Base-by-base conservation (phyloP, 2,888 invertebrate genomes). In the Platynereis dumerilii region DNA sequence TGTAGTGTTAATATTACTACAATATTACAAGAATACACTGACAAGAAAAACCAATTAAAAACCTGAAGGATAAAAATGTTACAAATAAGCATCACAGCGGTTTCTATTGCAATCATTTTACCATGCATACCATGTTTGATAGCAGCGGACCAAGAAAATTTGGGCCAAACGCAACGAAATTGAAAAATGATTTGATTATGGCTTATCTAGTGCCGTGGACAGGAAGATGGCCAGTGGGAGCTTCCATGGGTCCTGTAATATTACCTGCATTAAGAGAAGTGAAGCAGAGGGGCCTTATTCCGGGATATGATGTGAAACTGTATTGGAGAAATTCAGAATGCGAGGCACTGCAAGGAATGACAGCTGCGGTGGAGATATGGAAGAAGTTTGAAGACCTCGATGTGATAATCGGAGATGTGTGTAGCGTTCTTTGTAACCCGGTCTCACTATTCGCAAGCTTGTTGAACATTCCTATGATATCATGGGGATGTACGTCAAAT, bases 201-300 rank as follows among this genome's bases (percentile, higher is more conserved):
- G 48, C 48, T 3, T 48, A 48, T n/a, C 48, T 48, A 22, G n/a
- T 48, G n/a, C 48, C 48, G 10, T 48, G 48, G 48, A 22, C n/a
- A 5, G 20, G 48, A 5, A 3, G 48, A 5, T 48, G 48, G 48
- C 48, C 48, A 20, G 17, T 48, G 7, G 48, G 48, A 3, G 7
- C n/a, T 3, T 5, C n/a, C 7, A 48, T 48, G 48, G 48, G 48
- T 5, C 22, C 48, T n/a, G 48, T n/a, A n/a, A 22, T 48, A n/a
- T 5, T 22, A n/a, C 20, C 22, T n/a, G 48, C 20, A n/a, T 20
- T 48, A n/a, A 48, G 17, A 5, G 48, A 5, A 22, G 48, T 48
- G n/a, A 20, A 48, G 7, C 3, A n/a, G n/a, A 5, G 7, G n/a
- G 20, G 22, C 7, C 48, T 48, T 12, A 5, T 48, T 5, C 48